A percentile compares a stretch with the other conserved stretches of the same genome.
Evolutionary conservation across 2,113 vertebrate species (phyloP).

Genomic region (Sula dactylatra): DNA sequence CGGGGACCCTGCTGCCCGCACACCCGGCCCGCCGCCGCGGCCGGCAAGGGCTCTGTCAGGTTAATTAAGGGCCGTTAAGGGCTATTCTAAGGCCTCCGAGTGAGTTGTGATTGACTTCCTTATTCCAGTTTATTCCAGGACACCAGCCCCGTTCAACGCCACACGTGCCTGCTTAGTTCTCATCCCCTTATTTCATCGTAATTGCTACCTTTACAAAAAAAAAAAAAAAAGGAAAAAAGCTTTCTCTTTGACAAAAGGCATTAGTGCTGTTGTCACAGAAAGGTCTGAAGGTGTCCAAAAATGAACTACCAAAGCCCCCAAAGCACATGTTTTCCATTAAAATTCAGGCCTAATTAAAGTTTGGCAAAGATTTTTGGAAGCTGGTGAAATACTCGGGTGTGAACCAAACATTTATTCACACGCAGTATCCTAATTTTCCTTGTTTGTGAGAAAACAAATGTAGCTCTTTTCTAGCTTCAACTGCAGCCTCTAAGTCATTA

Average conservation of each 20-base stretch:
- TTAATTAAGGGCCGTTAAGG: not conserved
- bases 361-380: not conserved
- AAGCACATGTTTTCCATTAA: not conserved
- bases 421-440: not conserved
- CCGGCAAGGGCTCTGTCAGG: not conserved
- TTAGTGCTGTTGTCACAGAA: not conserved
- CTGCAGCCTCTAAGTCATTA: not conserved
- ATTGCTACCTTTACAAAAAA: not conserved
- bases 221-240: not conserved
- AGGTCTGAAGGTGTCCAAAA: not conserved
- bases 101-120: not conserved
- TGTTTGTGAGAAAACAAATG: not conserved
- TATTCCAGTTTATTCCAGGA: not conserved
- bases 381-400: not conserved
- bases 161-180: not conserved
- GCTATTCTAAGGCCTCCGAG: not conserved
- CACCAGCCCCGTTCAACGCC: accelerated
- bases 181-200: not conserved
- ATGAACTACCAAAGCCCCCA: no score
- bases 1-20: not conserved
- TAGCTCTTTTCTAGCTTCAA: not conserved
- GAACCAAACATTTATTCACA: not conserved
- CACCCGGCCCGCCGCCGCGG: not conserved
- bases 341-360: not conserved
- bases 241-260: not conserved